Conservation (phyloP, 1,140 invertebrate genomes). For the Eufriesea mexicana region DNA sequence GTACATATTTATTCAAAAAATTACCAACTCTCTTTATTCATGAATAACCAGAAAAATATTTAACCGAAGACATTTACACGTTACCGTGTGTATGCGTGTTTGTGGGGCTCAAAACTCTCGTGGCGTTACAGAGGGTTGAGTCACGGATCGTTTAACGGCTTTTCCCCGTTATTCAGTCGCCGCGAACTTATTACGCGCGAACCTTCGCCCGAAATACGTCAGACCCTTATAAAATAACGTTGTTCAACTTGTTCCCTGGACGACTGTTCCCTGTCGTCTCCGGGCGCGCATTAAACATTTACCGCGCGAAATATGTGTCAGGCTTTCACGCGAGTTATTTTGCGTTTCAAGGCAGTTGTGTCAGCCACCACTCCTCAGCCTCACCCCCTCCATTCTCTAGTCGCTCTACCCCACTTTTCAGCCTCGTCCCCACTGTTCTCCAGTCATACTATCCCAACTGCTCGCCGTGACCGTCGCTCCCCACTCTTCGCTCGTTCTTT, state of each 20-base stretch:
- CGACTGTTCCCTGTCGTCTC: constrained; percentile 48
- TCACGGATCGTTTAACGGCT: neutral
- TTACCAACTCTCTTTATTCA: too few species aligned
- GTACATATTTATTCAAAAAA: too few species aligned
- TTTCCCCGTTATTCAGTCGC: neutral
- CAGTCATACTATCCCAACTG: too few species aligned
- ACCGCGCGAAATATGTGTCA: constrained; percentile 53
- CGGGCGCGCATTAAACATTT: constrained; percentile 59
- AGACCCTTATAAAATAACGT: constrained; percentile 45
- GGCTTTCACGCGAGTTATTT: constrained; percentile 41
- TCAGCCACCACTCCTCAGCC: neutral
- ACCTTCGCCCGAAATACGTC: constrained; percentile 6
- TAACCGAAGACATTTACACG: too few species aligned
- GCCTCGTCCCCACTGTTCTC: too few species aligned
- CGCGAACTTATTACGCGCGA: neutral
- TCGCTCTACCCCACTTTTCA: too few species aligned
- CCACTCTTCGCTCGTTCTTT: neutral
- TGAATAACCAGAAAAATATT: too few species aligned
- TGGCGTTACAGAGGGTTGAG: neutral
- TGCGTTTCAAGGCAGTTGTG: constrained; percentile 34
- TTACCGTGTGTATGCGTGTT: too few species aligned
- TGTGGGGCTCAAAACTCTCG: neutral
- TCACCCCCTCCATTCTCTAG: neutral
- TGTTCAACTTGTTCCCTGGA: constrained; percentile 39
- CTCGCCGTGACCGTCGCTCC: too few species aligned